Conservation (phyloP, 2,797 vertebrate species). For the Epinephelus awoara region DNA sequence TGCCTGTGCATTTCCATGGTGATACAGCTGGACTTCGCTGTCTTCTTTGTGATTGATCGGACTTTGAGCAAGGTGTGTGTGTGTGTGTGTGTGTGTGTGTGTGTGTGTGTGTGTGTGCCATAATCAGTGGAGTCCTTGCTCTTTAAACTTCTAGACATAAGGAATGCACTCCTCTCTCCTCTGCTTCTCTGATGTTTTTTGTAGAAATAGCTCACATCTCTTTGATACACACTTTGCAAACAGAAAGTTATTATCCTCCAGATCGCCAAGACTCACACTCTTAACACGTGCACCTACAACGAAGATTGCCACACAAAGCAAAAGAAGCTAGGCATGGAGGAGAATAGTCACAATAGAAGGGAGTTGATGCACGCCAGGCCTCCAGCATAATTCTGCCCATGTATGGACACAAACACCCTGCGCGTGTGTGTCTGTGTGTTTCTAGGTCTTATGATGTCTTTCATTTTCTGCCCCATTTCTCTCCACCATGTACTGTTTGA, state of each 20-base stretch:
- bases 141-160: conserved; percentile 60
- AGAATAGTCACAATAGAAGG: conserved; percentile 43
- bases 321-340: conserved; percentile 22
- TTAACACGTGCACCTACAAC: conserved; percentile 33
- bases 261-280: conserved; percentile 44
- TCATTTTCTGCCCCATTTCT: conserved; percentile 79
- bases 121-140: conserved; percentile 54
- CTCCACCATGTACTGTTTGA: conserved; percentile 58
- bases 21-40: conserved; percentile 69
- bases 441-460: conserved; percentile 72
- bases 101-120: conserved; percentile 40
- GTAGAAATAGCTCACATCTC: not conserved
- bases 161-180: conserved; percentile 60
- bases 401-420: conserved; percentile 78
- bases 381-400: conserved; percentile 76
- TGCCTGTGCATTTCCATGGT: conserved; percentile 49
- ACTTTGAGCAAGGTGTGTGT: conserved; percentile 50
- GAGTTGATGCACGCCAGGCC: conserved; percentile 67
- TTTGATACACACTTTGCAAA: conserved; percentile 1
- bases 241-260: not conserved
- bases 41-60: conserved; percentile 70
- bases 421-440: conserved; percentile 26
- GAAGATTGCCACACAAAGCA: conserved; percentile 38
- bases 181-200: conserved; percentile 26
- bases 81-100: not conserved